Conservation (phyloP, 2,888 invertebrate genomes). For the Eupithecia inturbata region DNA sequence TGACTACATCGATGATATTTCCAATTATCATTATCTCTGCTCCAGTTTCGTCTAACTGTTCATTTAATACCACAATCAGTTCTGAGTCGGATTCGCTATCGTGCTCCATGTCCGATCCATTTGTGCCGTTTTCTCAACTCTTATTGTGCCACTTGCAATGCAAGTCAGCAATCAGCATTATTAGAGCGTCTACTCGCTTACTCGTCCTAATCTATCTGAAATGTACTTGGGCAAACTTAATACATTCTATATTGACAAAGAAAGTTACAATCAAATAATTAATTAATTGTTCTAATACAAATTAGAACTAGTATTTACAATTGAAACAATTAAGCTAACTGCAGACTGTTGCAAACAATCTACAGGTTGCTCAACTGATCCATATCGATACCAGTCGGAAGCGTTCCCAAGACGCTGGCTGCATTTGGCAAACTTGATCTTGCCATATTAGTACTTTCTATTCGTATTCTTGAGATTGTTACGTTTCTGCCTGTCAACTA, state of each 20-base stretch:
- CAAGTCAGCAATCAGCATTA: conserved; percentile 16
- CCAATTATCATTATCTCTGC: conserved; percentile 33
- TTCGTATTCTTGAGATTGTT: not conserved
- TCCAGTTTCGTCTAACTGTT: conserved; percentile 35
- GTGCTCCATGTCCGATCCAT: conserved; percentile 35
- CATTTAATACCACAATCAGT: conserved; percentile 31
- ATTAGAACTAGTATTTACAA: no score
- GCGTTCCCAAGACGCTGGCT: no score
- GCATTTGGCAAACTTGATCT: not conserved
- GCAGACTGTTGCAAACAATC: no score
- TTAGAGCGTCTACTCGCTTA: not conserved
- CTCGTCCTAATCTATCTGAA: not conserved
- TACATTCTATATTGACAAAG: no score
- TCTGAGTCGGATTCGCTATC: conserved; percentile 34
- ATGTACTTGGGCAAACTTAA: not conserved
- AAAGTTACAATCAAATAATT: no score
- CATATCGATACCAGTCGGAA: no score
- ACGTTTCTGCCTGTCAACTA: not conserved
- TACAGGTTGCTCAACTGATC: no score
- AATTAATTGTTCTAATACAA: no score
- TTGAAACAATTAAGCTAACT: no score
- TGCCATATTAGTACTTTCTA: not conserved
- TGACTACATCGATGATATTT: not conserved
- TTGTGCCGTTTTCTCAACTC: conserved; percentile 26
- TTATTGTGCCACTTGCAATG: conserved; percentile 17